Base-by-base conservation (phyloP, 2,888 invertebrate species). In the Spodoptera picta region DNA sequence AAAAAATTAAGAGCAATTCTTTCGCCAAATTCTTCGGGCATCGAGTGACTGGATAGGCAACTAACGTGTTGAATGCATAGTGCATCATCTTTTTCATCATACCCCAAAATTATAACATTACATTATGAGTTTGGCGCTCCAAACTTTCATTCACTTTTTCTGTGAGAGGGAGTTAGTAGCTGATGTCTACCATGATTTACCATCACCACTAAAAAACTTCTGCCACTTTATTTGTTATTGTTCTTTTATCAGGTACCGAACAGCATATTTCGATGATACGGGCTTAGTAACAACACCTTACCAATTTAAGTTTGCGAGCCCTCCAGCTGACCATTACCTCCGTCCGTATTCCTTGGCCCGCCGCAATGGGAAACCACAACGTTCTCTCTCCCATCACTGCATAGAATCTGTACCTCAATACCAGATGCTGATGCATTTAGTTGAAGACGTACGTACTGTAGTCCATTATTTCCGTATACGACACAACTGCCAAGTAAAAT, bases 281-380 rank as follows among this genome's bases (percentile, higher is more conserved):
- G 97, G 98, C 0, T 92, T 95, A 79, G 95, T 97, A 12, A 98
- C 98, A 0, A 99, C 98, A 85, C 98, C 98, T 1, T 98, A 98
- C 88, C 95, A 98, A n/a, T 95, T 98, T 84, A 97, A 97, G 0
- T 99, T 99, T 87, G 82, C 95, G 54, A 89, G 95, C 1, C 96
- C 96, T 77, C 99, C 99, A 0, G 98, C 98, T 0, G 97, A 99
- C 91, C 98, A 99, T 89, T 99, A 98, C 85, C 96, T 98, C 92
- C 92, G 98, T 51, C 96, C 98, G 0, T 98, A 96, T 87, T 97
- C 96, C 80, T 80, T 97, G 31, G 97, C 97, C 44, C 95, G 96
- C 12, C 11, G 11, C 2, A 19, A 6, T n/a, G 36, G 48, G 3
- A 12, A 4, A 10, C 36, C 42, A 9, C 10, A 2, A 65, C 65